Percentiles rank a stretch among this genome's conserved stretches.
phyloP scores from a whole-genome alignment of 2,113 vertebrate species.

The Ifrita kowaldi region DNA sequence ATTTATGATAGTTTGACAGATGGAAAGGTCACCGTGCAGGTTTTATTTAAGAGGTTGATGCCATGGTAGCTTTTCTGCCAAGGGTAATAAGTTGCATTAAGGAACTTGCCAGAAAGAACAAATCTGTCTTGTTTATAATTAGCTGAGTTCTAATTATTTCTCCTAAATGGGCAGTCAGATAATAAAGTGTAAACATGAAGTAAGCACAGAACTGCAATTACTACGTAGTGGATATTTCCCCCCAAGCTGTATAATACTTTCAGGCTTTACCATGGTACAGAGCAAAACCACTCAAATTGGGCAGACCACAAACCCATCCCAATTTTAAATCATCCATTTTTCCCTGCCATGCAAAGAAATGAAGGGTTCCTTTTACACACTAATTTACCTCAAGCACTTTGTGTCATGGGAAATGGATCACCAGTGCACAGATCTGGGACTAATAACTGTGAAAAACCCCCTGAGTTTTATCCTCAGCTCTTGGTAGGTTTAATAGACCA shows the following conservation, averaged over 20 bases:
- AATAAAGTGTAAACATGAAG: slow-evolving; percentile 52
- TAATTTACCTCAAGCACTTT: not conserved
- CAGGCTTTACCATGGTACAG: not conserved
- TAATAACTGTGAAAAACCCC: not conserved
- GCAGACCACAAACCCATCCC: not conserved
- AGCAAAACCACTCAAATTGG: not conserved
- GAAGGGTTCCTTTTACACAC: not conserved
- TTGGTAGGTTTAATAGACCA: not conserved
- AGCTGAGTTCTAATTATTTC: slow-evolving; percentile 61
- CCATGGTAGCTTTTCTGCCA: slow-evolving; percentile 51
- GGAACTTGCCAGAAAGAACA: slow-evolving; percentile 69
- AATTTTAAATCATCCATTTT: not conserved
- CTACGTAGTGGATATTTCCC: not conserved
- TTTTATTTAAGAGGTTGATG: slow-evolving; percentile 69
- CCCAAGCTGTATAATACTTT: not conserved
- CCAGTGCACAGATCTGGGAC: not conserved
- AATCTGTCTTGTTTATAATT: slow-evolving; percentile 66
- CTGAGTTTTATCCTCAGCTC: not conserved
- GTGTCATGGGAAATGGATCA: not conserved
- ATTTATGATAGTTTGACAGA: slow-evolving; percentile 72
- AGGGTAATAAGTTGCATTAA: slow-evolving; percentile 60
- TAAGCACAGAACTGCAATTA: slow-evolving; percentile 1
- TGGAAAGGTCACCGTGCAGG: slow-evolving; percentile 65
- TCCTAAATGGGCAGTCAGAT: slow-evolving; percentile 51
- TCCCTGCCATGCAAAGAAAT: not conserved